phyloP scores from a whole-genome alignment of 2,797 vertebrate genomes.

The Smutsia temminckii region DNA sequence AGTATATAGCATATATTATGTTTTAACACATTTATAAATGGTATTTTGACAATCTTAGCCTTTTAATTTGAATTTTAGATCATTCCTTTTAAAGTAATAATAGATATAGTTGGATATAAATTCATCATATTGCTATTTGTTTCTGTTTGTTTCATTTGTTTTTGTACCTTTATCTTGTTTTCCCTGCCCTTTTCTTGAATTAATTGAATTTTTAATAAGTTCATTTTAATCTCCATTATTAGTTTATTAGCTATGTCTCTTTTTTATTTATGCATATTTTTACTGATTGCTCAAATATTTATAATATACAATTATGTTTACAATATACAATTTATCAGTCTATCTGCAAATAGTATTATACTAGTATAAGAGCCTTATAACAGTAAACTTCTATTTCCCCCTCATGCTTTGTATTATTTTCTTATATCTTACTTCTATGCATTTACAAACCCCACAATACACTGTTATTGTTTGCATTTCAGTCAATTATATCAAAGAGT shows the following conservation, averaged over 20 bases:
- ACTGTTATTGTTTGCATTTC: neutral
- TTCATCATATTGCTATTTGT: neutral
- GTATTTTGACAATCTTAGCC: neutral
- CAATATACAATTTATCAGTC: neutral
- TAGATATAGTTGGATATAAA: neutral
- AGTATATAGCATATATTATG: neutral
- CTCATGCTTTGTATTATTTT: neutral
- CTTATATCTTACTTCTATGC: neutral
- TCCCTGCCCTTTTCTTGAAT: neutral
- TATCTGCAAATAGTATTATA: neutral
- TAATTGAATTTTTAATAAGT: neutral
- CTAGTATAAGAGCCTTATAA: neutral
- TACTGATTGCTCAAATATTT: neutral
- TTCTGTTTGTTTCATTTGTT: neutral
- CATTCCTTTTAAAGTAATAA: neutral
- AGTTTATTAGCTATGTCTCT: neutral
- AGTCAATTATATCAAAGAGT: neutral
- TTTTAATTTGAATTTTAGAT: neutral
- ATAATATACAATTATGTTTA: neutral
- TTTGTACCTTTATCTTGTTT: neutral
- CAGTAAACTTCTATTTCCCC: neutral
- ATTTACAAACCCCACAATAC: neutral
- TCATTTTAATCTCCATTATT: neutral
- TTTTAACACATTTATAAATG: neutral
- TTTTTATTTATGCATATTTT: neutral